phyloP scores from a whole-genome alignment of 2,888 invertebrate species.

The Ethmia dodecea region DNA sequence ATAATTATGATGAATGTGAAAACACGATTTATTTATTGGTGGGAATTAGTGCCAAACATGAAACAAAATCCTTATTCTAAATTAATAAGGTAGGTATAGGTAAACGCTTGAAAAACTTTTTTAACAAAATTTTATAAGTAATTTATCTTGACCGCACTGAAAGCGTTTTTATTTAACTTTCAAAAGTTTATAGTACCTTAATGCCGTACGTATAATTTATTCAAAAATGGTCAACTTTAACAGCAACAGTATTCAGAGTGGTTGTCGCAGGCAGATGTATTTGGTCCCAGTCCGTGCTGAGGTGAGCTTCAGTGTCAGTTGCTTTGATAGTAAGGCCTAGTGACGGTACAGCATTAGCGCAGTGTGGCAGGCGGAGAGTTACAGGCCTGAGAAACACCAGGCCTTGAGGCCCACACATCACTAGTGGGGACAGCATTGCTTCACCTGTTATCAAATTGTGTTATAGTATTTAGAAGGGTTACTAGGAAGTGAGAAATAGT shows the following conservation, averaged over 20 bases:
- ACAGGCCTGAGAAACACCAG: slow-evolving; percentile 93
- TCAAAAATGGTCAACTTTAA: slow-evolving; percentile 94
- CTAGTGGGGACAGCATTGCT: slow-evolving; percentile 94
- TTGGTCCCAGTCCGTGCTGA: slow-evolving; percentile 91
- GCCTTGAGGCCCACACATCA: slow-evolving; percentile 98
- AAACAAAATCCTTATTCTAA: slow-evolving; percentile 3
- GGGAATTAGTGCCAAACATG: slow-evolving; percentile 23
- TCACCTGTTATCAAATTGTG: slow-evolving; percentile 81
- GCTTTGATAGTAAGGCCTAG: slow-evolving; percentile 87
- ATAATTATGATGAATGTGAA: no score
- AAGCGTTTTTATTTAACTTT: not conserved
- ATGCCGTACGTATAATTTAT: not conserved
- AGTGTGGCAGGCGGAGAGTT: slow-evolving; percentile 93
- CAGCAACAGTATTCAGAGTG: slow-evolving; percentile 91
- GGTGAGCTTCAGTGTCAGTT: slow-evolving; percentile 89
- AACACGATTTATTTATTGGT: no score
- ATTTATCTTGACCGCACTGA: no score
- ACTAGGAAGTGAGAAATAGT: not conserved
- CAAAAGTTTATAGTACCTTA: not conserved
- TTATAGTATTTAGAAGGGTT: not conserved
- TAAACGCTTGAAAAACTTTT: no score
- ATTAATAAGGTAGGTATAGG: not conserved
- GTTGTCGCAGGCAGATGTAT: slow-evolving; percentile 90
- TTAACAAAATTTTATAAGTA: no score
- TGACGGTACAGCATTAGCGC: slow-evolving; percentile 86